Evolutionary conservation across 2,888 invertebrate genomes (phyloP).

Genomic region (Ophion ellenae): DNA sequence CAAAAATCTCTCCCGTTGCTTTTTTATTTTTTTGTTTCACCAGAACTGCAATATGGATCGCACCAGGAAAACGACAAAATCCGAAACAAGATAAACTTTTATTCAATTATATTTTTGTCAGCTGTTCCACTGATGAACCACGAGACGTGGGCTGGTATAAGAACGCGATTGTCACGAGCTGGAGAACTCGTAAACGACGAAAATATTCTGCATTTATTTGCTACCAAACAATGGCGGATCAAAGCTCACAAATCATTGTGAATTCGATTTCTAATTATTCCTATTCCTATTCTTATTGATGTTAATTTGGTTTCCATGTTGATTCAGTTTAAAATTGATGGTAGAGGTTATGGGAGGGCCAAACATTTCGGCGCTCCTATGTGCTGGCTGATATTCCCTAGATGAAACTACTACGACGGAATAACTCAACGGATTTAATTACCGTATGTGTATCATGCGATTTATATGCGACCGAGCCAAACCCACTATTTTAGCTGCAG

Average conservation of each 20-base stretch:
- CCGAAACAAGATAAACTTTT: too few relatives aligned
- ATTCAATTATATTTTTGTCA: too few relatives aligned
- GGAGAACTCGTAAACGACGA: too few relatives aligned
- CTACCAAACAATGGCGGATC: too few relatives aligned
- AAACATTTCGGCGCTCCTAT: background rate
- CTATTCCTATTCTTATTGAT: background rate
- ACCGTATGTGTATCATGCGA: slow-evolving; percentile 35
- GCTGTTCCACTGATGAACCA: too few relatives aligned
- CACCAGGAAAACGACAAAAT: too few relatives aligned
- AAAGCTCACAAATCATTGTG: too few relatives aligned
- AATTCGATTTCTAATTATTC: too few relatives aligned
- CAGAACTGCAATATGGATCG: background rate
- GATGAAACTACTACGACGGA: slow-evolving; percentile 6
- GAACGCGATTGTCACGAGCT: too few relatives aligned
- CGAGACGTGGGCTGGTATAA: too few relatives aligned
- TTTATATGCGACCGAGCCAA: slow-evolving; percentile 41
- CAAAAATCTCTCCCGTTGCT: background rate
- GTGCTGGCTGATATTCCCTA: background rate
- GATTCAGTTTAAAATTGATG: background rate
- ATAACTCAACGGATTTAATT: slow-evolving; percentile 39
- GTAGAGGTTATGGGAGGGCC: background rate
- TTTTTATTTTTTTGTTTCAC: background rate
- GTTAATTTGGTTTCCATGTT: background rate
- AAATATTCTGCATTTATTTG: too few relatives aligned
- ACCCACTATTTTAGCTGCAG: slow-evolving; percentile 7